Base-by-base conservation (phyloP, 1,140 invertebrate genomes). In the Vanessa tameamea region DNA sequence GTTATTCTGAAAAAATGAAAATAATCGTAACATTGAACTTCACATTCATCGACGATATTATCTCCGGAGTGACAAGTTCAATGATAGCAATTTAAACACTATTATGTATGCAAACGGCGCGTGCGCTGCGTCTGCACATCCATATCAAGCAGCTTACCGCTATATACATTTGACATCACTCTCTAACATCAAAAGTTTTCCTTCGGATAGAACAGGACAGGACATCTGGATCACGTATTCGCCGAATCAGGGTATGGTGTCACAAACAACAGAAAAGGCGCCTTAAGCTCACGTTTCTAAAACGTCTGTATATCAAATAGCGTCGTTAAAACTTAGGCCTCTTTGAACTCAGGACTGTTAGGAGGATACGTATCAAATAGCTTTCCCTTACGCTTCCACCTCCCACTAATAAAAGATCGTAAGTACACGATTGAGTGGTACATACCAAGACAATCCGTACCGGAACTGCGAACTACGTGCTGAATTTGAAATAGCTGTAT, bases 401-500 rank as follows among this genome's bases (percentile, higher is more conserved):
- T 76, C 80, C 67, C 73, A 67, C 70, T 72, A 79, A 63, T 78
- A 81, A 82, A 90, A 90, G 80, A 83, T 82, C 85, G 77, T 85
- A 91, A 85, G 81, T 85, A 68, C 81, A 69, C 74, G 72, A 69
- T 79, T 82, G 80, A 74, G 78, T 79, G 80, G 81, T 87, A 87
- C 86, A 77, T 80, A 78, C 84, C 78, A 85, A 88, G 88, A 87
- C 90, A 84, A 89, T 89, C 84, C 83, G 86, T 88, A 87, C 89
- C 89, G 91, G 89, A 91, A 92, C 90, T 86, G 69, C 74, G 76
- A 66, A 84, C 77, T 76, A 86, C 86, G 91, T 84, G 74, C 89
- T 92, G 91, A 92, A 92, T 92, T 92, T 88, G 92, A 92, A 93
- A 93, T 93, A 90, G 92, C 91, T 89, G 93, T 93, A 93, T 93